Conservation (phyloP, 2,888 invertebrate species). For the Falcaria lacertinaria region DNA sequence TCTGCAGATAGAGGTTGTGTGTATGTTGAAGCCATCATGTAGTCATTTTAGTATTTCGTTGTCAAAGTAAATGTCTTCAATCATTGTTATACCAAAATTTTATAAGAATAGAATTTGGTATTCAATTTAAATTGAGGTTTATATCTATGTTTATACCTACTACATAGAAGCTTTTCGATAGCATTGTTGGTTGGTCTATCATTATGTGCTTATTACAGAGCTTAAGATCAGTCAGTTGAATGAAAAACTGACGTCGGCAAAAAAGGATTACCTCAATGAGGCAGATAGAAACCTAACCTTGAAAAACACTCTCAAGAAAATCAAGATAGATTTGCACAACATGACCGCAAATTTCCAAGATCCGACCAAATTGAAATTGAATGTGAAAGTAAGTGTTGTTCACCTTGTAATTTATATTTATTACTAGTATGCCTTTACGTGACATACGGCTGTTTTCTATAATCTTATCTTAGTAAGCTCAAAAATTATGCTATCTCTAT, state of each 20-base stretch:
- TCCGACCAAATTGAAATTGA: slow-evolving; percentile 80
- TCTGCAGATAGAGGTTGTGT: neutral
- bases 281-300: slow-evolving; percentile 80
- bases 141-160: too few species aligned
- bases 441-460: neutral
- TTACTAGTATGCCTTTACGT: neutral
- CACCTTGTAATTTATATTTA: neutral
- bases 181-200: too few species aligned
- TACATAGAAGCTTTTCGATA: too few species aligned
- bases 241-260: slow-evolving; percentile 87
- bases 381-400: slow-evolving; percentile 68
- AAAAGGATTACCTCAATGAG: slow-evolving; percentile 85
- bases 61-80: neutral
- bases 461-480: neutral
- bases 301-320: slow-evolving; percentile 83
- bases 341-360: slow-evolving; percentile 89
- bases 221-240: slow-evolving; percentile 87
- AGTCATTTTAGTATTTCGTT: too few species aligned
- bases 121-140: too few species aligned
- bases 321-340: slow-evolving; percentile 90
- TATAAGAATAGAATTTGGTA: too few species aligned
- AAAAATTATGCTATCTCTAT: too few species aligned
- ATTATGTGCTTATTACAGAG: slow-evolving; percentile 63
- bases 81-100: neutral
- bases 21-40: neutral